Base-by-base conservation (phyloP, 2,113 vertebrate genomes). In the Sciurus niger region DNA sequence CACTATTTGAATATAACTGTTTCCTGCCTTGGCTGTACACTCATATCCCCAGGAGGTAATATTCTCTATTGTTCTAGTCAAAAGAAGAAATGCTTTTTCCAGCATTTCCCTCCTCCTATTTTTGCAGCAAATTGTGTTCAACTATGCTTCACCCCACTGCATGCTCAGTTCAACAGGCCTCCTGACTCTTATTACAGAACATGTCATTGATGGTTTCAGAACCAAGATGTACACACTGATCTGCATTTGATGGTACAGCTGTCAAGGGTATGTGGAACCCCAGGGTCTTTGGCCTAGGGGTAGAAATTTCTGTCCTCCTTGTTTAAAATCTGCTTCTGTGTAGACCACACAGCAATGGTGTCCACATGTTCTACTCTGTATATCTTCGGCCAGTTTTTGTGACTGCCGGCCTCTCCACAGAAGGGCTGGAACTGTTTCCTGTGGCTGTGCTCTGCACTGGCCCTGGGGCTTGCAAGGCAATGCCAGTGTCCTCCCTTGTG, bases 151-250 rank as follows among this genome's bases (percentile, higher is more conserved):
- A 30, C 10, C 30, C 20, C 24, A 1, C 46, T 40, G 11, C 6
- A 53, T 24, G 10, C 48, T 68, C 48, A 72, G 22, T 60, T 46
- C 68, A 3, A 4, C 13, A 4, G 30, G 55, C 70, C 30, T 43
- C 84, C 84, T 5, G 8, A 32, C 4, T 2, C n/a, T 4, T 2
- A 8, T 55, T 63, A 51, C 7, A 34, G 73, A 55, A 22, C 10
- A 4, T 14, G 10, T 16, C 0, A 1, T 7, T 5, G 0, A 3
- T 13, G 20, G 34, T 14, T 22, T 77, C 32, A 20, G 43, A 65
- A 46, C 5, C 30, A 68, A 25, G 51, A 20, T 58, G 40, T 58
- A 63, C 8, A 28, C 4, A 11, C 5, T 34, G 13, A 55, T 74
- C 10, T 55, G n/a, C 13, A 9, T 22, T 34, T 70, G 65, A 34